Evolutionary conservation across 2,113 vertebrate genomes (phyloP), one percentile per base, ranked within the genome.

Genomic region (Labeo rohita): DNA sequence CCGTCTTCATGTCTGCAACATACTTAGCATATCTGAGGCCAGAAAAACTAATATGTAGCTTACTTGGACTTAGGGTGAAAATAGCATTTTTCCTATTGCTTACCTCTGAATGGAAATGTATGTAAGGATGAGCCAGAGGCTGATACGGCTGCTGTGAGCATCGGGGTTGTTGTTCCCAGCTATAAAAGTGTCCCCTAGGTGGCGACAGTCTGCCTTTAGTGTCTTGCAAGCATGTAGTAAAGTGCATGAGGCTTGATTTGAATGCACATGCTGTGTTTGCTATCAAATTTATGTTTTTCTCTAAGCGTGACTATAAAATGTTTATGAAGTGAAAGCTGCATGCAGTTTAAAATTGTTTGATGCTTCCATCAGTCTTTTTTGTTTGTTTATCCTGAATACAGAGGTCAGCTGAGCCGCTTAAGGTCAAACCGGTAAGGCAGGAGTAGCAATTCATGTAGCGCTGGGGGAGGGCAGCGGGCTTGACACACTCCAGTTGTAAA

Each of bases 201-300:
- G 95, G 95, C 91, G 91, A 88, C 90, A 94, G 90, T 94, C 92
- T 95, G 91, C 94, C 93, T 94, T 89, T 52, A 90, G 84, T 89
- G 9, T 65, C 13, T 47, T 54, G 3, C 36, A 36, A 77, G 61
- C 23, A 36, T 16, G 18, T 50, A 10, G 76, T 10, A 34, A 36
- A 45, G 76, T 61, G 34, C 6, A 34, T 4, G 23, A 18, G 9
- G 73, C 73, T 56, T 68, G 7, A 65, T 79, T 49, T 4, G 47
- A 76, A 63, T 36, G 54, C 36, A 80, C 54, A 68, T 80, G 50
- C 36, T 12, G 36, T 43, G 18, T 80, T 43, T 0, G 39, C 18
- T n/a, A 45, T 61, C 36, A 43, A 34, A 34, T 76, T 0, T 36
- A 2, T 77, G 6, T 52, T 4, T 34, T 21, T 36, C 28, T 36